Conservation (phyloP, 2,888 invertebrate genomes). For the Meghimatium bilineatum region DNA sequence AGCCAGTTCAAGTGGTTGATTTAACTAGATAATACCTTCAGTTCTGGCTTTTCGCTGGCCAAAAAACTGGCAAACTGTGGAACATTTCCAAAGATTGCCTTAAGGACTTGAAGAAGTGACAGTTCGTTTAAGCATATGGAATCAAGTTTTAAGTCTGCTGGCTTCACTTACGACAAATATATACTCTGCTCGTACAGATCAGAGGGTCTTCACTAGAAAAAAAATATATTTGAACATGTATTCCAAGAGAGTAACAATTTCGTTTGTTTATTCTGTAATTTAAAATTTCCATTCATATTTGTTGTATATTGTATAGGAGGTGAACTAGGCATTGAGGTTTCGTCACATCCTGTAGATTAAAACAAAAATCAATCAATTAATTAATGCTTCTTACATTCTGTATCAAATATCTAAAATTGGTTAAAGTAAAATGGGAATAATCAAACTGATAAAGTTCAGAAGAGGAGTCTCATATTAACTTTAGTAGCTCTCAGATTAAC, state of each 20-base stretch:
- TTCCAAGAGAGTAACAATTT: neutral
- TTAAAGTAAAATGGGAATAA: too few relatives aligned
- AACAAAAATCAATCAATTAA: too few relatives aligned
- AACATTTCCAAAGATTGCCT: conserved; percentile 3
- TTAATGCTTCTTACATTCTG: too few relatives aligned
- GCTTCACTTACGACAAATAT: conserved; percentile 23
- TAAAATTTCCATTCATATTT: neutral
- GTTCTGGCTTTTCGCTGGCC: conserved; percentile 13
- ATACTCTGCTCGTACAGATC: neutral
- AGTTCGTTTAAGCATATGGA: conserved; percentile 25
- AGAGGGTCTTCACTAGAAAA: neutral
- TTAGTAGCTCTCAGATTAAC: too few relatives aligned
- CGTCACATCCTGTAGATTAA: too few relatives aligned
- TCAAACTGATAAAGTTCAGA: too few relatives aligned
- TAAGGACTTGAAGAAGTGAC: conserved; percentile 13
- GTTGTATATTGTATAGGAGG: neutral
- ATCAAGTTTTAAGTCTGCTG: conserved; percentile 9
- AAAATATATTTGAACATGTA: neutral
- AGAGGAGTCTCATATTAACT: too few relatives aligned
- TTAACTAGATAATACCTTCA: conserved; percentile 27
- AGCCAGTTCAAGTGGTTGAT: conserved; percentile 15
- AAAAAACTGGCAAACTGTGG: conserved; percentile 13
- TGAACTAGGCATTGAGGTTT: too few relatives aligned
- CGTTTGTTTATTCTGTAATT: neutral
- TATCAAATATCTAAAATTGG: too few relatives aligned